phyloP scores from a whole-genome alignment of 2,113 vertebrate species.

The Syngnathus floridae region DNA sequence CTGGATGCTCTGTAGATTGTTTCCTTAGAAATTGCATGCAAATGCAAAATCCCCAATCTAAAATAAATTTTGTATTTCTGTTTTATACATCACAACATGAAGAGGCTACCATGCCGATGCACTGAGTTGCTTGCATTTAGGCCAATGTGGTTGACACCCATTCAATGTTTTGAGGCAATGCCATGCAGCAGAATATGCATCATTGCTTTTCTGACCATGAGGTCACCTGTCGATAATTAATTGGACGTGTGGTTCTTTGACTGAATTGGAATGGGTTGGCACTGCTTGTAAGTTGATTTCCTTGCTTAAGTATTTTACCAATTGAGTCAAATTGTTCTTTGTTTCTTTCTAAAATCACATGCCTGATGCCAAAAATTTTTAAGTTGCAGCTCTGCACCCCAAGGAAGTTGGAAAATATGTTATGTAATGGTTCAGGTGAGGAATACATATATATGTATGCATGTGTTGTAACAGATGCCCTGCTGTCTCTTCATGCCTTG shows the following conservation, averaged over 20 bases:
- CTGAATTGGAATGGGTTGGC: not conserved
- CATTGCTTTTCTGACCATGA: too few relatives aligned
- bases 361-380: conserved; percentile 48
- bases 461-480: conserved; percentile 27
- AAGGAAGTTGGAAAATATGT: not conserved
- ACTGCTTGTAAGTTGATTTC: too few relatives aligned
- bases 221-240: too few relatives aligned
- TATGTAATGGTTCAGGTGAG: not conserved
- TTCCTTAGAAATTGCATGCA: not conserved
- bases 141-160: not conserved
- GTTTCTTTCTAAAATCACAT: conserved; percentile 2
- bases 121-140: not conserved
- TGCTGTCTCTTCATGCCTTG: conserved; percentile 27
- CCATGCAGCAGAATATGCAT: not conserved
- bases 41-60: not conserved
- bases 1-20: not conserved
- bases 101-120: too few relatives aligned
- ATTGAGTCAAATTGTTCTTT: too few relatives aligned
- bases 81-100: not conserved
- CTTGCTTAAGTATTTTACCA: too few relatives aligned
- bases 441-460: conserved; percentile 1
- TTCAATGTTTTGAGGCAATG: not conserved
- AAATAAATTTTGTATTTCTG: not conserved
- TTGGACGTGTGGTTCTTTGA: not conserved
- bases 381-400: conserved; percentile 24